A percentile compares a stretch with the other conserved stretches of the same genome.
Conservation (phyloP, 2,797 vertebrate genomes). For the Glossophaga mutica region DNA sequence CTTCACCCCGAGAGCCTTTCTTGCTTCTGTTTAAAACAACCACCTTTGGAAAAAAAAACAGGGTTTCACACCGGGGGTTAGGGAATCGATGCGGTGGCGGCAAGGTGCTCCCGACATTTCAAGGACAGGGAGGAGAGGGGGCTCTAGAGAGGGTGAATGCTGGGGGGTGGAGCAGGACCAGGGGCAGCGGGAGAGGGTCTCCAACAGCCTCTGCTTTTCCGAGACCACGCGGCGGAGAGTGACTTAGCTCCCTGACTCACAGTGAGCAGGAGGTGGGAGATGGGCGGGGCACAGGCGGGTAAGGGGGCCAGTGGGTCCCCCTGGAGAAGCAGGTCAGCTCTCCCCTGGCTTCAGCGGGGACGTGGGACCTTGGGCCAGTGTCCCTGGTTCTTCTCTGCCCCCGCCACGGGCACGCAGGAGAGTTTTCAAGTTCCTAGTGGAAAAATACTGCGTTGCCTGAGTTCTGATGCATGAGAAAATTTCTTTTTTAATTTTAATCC, state of each 20-base stretch:
- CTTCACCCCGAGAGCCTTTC: neutral
- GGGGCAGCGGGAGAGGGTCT: neutral
- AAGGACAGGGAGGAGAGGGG: neutral
- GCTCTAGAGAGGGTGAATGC: conserved; percentile 44
- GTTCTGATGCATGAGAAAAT: neutral
- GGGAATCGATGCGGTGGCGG: neutral
- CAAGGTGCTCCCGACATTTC: conserved; percentile 3
- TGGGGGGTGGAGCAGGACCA: neutral
- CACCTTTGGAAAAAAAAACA: neutral
- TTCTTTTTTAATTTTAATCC: neutral
- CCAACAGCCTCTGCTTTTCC: too few relatives aligned
- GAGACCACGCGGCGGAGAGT: neutral
- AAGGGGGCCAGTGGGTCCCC: neutral
- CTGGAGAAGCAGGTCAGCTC: neutral
- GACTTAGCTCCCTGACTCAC: neutral
- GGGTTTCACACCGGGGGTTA: neutral
- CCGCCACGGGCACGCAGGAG: neutral
- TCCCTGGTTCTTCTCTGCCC: neutral
- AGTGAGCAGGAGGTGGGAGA: neutral
- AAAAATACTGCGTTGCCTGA: neutral
- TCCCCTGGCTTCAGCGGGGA: neutral
- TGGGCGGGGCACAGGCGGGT: neutral
- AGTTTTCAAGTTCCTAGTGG: neutral
- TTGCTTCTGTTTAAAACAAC: conserved; percentile 20
- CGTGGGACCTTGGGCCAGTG: rapidly evolving